These are phyloP conservation scores for Philaethria dido DNA, from an alignment of 2,888 invertebrate species.

Conservation along the genomic window DNA sequence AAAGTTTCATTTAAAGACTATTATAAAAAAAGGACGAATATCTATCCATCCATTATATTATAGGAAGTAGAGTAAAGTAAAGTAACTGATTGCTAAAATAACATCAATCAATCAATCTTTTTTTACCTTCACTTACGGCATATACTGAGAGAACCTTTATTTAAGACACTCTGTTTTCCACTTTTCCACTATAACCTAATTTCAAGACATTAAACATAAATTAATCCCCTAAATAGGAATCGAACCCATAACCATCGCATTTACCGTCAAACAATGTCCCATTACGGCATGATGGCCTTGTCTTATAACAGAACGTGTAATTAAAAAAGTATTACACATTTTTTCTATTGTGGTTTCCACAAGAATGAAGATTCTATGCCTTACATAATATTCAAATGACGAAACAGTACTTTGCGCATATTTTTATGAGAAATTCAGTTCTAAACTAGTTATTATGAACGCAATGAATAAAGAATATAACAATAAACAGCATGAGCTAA, in stretches of 20 bases:
- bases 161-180: no score
- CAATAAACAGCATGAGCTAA: neutral
- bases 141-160: no score
- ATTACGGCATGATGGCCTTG: neutral
- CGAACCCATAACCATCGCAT: neutral
- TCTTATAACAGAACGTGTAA: neutral
- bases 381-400: constrained; percentile 16
- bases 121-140: no score
- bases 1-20: no score
- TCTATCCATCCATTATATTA: no score
- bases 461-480: neutral
- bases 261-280: neutral
- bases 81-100: no score
- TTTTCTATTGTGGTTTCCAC: constrained; percentile 8
- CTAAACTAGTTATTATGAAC: constrained; percentile 1
- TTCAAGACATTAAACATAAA: no score
- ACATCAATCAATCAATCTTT: no score
- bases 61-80: no score
- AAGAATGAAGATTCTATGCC: constrained; percentile 5
- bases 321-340: constrained; percentile 12
- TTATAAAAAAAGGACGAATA: no score
- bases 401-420: constrained; percentile 13
- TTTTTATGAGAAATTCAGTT: constrained; percentile 5
- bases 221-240: neutral
- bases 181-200: no score